These are phyloP conservation scores for Delphinapterus leucas DNA, from an alignment of 2,113 vertebrate species.

Conservation along the genomic window DNA sequence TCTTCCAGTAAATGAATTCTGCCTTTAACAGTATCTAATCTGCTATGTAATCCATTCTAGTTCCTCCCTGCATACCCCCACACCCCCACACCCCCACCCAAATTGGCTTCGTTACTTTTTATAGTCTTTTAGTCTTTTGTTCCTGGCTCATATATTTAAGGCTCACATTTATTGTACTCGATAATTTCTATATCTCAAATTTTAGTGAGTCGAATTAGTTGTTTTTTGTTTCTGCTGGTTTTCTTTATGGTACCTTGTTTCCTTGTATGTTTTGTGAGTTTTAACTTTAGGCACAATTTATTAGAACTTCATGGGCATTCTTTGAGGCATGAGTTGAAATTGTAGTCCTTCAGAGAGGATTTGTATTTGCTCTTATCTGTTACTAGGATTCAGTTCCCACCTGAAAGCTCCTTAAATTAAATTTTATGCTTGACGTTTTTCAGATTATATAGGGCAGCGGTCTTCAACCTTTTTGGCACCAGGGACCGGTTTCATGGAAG, in stretches of 20 bases:
- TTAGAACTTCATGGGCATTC: not conserved
- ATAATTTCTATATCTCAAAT: not conserved
- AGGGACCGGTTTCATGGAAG: no score
- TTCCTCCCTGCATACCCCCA: not conserved
- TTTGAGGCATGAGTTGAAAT: not conserved
- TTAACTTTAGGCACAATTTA: not conserved
- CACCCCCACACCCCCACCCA: not conserved
- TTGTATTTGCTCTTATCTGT: not conserved
- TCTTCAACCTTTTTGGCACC: no score
- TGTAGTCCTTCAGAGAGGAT: not conserved
- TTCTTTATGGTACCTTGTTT: not conserved
- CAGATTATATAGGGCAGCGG: not conserved
- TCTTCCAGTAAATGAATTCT: not conserved
- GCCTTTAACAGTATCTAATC: conserved; percentile 5
- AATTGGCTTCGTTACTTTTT: not conserved
- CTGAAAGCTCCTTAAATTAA: not conserved
- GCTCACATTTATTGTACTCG: not conserved
- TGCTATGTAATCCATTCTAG: not conserved
- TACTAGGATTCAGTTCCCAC: not conserved
- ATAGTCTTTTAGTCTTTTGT: not conserved
- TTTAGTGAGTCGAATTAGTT: not conserved
- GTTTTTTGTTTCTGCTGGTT: not conserved
- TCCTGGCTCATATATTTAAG: not conserved
- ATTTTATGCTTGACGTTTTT: conserved; percentile 6
- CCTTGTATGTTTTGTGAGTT: not conserved